Evolutionary conservation across 2,113 vertebrate genomes (phyloP).

Genomic region (Cinclus mexicanus): DNA sequence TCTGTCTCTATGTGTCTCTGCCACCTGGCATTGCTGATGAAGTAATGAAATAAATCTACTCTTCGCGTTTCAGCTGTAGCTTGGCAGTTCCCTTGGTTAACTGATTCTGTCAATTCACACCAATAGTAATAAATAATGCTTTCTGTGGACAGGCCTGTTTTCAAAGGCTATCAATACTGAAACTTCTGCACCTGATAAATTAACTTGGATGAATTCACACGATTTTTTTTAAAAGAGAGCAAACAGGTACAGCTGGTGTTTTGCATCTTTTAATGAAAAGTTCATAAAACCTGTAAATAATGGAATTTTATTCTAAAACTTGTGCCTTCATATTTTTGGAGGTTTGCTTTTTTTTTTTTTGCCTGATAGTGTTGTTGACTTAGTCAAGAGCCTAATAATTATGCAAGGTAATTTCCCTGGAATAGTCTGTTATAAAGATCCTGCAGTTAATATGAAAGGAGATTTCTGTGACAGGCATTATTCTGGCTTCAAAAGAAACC

Average conservation of each 20-base stretch:
- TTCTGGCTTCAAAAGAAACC: background rate
- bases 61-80: background rate
- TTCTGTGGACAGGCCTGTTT: background rate
- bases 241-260: background rate
- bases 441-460: background rate
- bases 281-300: background rate
- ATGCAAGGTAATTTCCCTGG: background rate
- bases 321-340: background rate
- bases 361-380: background rate
- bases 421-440: background rate
- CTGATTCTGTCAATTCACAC: background rate
- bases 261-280: background rate
- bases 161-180: background rate
- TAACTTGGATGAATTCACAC: background rate
- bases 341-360: background rate
- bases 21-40: background rate
- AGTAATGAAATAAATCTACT: background rate
- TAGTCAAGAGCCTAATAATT: background rate
- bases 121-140: background rate
- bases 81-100: rapidly evolving
- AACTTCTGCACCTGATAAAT: background rate
- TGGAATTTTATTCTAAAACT: background rate
- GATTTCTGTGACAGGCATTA: background rate
- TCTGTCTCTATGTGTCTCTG: background rate
- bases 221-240: background rate